Evolutionary conservation across 2,888 invertebrate genomes (phyloP), one percentile per base, ranked within the genome.

Genomic region (Elaeidobius kamerunicus): DNA sequence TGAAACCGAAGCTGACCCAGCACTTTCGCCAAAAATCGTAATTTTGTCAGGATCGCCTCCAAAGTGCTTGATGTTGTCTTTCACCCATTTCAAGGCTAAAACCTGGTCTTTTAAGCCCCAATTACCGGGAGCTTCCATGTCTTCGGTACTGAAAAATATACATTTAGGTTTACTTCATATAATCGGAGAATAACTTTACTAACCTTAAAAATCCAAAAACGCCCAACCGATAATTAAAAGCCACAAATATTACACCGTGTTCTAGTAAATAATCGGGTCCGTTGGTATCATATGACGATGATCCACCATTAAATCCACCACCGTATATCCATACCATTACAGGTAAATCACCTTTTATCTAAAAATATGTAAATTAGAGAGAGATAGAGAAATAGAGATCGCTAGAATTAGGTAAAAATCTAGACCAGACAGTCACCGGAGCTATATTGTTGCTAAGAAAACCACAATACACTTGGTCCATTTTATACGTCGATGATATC

Each of bases 191-290:
- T n/a, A n/a, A n/a, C n/a, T n/a, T n/a, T n/a, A n/a, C n/a, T n/a
- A n/a, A 55, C 55, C 55, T 86, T 0, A 88, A 72, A 68, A 90
- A 88, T 47, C 84, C 87, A 48, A 87, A 66, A 0, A 84, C 80
- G 35, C 87, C 87, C 9, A 87, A 62, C 32, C 88, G 76, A 63
- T 87, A 88, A 67, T 83, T 85, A 0, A 87, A 63, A 1, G 83
- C 83, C 0, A 86, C 85, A 0, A 82, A 72, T 1, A 88, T 78
- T 2, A 85, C 74, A 57, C 84, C 79, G 36, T 75, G 69, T 42
- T 83, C 79, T 79, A 87, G 79, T 0, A 88, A 45, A 20, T 50
- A 48, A 19, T 61, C 59, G 1, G 59, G 57, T 3, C 38, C 47
- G 27, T 47, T 34, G 2, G 5, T 17, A 1, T 35, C 15, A 23